A percentile compares a stretch with the other conserved stretches of the same genome.
Conservation (phyloP, 2,888 invertebrate genomes). For the Nyleta sp. region DNA sequence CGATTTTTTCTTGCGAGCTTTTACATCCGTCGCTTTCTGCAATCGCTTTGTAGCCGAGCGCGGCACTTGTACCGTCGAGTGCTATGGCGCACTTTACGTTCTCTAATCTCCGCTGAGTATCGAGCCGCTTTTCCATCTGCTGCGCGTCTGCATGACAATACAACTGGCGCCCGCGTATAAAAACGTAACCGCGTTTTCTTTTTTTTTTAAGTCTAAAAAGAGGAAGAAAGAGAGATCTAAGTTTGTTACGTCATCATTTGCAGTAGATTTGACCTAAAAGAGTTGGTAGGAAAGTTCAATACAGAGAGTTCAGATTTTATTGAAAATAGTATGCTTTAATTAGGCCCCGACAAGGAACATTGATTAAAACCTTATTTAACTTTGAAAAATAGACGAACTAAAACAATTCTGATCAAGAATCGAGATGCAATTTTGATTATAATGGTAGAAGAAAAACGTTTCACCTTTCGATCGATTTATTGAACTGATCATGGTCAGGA, state of each 20-base stretch:
- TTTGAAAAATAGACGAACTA: too few relatives aligned
- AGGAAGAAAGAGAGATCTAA: background rate
- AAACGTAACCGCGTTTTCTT: background rate
- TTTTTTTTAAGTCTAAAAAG: background rate
- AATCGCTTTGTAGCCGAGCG: constrained; percentile 44
- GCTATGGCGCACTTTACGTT: constrained; percentile 30
- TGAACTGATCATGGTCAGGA: too few relatives aligned
- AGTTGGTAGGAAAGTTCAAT: too few relatives aligned
- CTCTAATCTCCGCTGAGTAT: constrained; percentile 44
- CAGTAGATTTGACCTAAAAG: too few relatives aligned
- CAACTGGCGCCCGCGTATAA: background rate
- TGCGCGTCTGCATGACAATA: background rate
- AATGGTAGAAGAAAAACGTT: too few relatives aligned
- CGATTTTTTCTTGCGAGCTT: constrained; percentile 43
- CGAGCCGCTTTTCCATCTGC: constrained; percentile 36
- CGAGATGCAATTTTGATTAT: too few relatives aligned
- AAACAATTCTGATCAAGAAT: too few relatives aligned
- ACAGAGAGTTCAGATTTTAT: too few relatives aligned
- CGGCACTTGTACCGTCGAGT: constrained; percentile 34
- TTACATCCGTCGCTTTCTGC: constrained; percentile 22
- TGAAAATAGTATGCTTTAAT: too few relatives aligned
- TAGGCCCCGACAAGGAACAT: too few relatives aligned
- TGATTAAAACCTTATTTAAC: too few relatives aligned
- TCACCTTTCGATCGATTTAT: too few relatives aligned
- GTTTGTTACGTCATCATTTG: background rate